phyloP scores from a whole-genome alignment of 1,140 invertebrate genomes.

The Ostrea denselamellosa region DNA sequence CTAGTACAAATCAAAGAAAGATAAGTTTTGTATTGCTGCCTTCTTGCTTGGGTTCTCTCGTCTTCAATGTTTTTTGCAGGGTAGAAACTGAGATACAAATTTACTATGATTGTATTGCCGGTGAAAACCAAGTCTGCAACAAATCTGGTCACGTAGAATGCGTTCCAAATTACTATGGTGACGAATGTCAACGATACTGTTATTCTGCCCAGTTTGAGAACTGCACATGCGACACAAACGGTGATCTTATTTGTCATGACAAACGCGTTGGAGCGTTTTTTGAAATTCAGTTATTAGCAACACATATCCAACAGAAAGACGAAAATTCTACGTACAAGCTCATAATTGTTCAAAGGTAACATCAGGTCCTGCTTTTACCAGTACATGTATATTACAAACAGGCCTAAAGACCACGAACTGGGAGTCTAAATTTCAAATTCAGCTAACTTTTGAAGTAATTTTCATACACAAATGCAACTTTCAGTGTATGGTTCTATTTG shows the following conservation, averaged over 20 bases:
- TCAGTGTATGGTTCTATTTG: too few species aligned
- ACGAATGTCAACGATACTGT: neutral
- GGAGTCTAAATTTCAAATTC: too few species aligned
- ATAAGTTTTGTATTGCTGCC: too few species aligned
- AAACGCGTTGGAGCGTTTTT: neutral
- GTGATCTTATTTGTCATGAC: neutral
- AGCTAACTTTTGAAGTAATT: too few species aligned
- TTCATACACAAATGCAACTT: too few species aligned
- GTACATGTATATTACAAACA: too few species aligned
- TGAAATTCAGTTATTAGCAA: neutral
- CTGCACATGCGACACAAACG: neutral
- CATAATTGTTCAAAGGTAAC: neutral
- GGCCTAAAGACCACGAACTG: too few species aligned
- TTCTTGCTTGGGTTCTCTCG: too few species aligned
- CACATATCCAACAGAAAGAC: neutral
- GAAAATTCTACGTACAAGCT: neutral
- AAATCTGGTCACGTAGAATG: neutral
- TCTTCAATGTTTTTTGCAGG: neutral
- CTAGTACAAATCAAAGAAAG: too few species aligned
- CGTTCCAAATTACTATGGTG: neutral
- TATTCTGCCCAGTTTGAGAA: neutral
- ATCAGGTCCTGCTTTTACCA: neutral
- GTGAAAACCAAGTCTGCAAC: constrained; percentile 7
- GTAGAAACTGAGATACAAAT: neutral
- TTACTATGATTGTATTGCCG: neutral